Percentiles rank a stretch among this genome's conserved stretches.
These are phyloP conservation scores for Chymomyza caudatula DNA, from an alignment of 2,888 invertebrate genomes.

Conservation along the genomic window DNA sequence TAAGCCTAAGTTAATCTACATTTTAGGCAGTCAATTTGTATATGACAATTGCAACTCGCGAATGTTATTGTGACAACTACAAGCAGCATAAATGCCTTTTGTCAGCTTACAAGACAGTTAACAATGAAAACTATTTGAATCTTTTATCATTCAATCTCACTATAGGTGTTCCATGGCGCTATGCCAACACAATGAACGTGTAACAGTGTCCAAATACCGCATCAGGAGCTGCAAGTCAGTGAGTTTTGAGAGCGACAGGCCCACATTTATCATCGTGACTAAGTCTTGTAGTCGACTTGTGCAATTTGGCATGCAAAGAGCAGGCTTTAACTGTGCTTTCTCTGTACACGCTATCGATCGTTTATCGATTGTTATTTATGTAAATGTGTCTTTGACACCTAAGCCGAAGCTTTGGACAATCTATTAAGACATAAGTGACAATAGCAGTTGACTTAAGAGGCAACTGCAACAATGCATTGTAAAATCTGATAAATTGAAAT, in stretches of 20 bases:
- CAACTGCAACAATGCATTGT: conserved; percentile 9
- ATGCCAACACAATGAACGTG: not conserved
- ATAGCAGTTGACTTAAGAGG: not conserved
- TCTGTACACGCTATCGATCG: conserved; percentile 57
- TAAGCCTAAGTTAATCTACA: too few species aligned
- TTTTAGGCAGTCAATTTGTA: too few species aligned
- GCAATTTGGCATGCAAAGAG: conserved; percentile 13
- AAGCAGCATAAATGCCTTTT: too few species aligned
- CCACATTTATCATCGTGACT: conserved; percentile 53
- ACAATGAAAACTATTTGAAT: not conserved
- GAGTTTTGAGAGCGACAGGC: not conserved
- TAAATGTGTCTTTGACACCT: conserved; percentile 65
- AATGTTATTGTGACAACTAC: too few species aligned
- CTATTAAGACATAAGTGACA: conserved; percentile 18
- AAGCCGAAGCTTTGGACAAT: not conserved
- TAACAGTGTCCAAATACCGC: not conserved
- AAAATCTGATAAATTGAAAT: too few species aligned
- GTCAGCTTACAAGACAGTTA: not conserved
- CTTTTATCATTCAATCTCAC: not conserved
- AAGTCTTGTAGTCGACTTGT: conserved; percentile 41
- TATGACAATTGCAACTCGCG: too few species aligned
- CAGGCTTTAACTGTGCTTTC: conserved; percentile 35
- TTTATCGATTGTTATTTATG: conserved; percentile 71
- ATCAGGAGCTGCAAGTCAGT: not conserved
- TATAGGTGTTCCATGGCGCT: not conserved